phyloP scores from a whole-genome alignment of 2,888 invertebrate genomes.

The Lycia hirtaria region DNA sequence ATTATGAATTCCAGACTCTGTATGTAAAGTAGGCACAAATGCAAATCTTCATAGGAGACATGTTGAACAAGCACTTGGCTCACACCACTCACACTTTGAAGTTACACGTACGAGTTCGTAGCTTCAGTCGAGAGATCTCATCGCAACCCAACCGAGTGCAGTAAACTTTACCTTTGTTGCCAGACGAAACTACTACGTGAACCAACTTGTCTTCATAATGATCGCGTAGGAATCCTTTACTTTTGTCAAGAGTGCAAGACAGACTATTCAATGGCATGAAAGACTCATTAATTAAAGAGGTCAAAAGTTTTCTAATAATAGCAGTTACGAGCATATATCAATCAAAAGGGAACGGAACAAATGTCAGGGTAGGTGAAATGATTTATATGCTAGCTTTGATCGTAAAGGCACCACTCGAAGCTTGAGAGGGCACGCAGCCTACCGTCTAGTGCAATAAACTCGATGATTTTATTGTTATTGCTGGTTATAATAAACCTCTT shows the following conservation, averaged over 20 bases:
- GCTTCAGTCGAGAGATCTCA: constrained; percentile 60
- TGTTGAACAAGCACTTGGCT: constrained; percentile 75
- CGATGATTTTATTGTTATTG: constrained; percentile 67
- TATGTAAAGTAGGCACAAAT: constrained; percentile 7
- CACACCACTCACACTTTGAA: constrained; percentile 58
- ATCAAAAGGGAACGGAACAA: constrained; percentile 42
- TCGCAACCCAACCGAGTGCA: constrained; percentile 49
- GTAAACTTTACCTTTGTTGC: constrained; percentile 59
- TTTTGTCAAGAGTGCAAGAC: constrained; percentile 33
- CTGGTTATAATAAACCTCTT: constrained; percentile 55
- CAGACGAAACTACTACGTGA: constrained; percentile 46
- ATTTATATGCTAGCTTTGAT: constrained; percentile 66
- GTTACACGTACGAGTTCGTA: constrained; percentile 56
- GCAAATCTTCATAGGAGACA: constrained; percentile 57
- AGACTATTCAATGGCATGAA: constrained; percentile 12
- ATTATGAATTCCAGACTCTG: not conserved
- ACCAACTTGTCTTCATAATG: constrained; percentile 44
- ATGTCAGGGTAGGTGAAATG: constrained; percentile 57
- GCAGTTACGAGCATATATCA: constrained; percentile 35
- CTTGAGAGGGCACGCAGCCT: constrained; percentile 59
- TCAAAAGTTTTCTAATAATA: constrained; percentile 32
- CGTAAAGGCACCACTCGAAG: constrained; percentile 67
- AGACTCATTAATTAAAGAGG: constrained; percentile 26
- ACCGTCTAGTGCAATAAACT: constrained; percentile 63
- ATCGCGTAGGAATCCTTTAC: constrained; percentile 20